A percentile compares a stretch with the other conserved stretches of the same genome.
phyloP scores from a whole-genome alignment of 2,113 vertebrate species.

The Coreoperca whiteheadi region DNA sequence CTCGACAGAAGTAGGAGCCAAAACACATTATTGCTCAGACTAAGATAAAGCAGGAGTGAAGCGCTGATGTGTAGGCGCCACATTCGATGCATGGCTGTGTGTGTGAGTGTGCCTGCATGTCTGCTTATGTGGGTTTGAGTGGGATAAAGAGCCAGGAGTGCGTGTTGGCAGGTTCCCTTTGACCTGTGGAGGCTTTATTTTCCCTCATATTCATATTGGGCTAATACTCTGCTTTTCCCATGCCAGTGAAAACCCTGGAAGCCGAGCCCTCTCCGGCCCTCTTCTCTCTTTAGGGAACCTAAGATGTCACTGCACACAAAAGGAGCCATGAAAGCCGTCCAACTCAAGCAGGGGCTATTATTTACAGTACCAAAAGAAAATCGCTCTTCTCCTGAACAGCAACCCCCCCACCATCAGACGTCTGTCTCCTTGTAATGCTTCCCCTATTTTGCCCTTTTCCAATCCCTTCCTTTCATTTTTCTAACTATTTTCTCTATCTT shows the following conservation, averaged over 20 bases:
- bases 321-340: constrained; percentile 80
- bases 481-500: constrained; percentile 21
- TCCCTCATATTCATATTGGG: constrained; percentile 74
- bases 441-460: constrained; percentile 60
- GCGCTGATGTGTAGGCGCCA: constrained; percentile 31
- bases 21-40: constrained; percentile 51
- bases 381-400: constrained; percentile 57
- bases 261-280: constrained; percentile 62
- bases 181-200: constrained; percentile 73
- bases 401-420: constrained; percentile 49
- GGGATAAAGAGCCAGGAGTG: constrained; percentile 65
- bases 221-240: constrained; percentile 78
- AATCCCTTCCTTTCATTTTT: constrained; percentile 58
- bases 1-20: constrained; percentile 48
- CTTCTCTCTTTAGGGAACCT: constrained; percentile 78
- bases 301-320: constrained; percentile 81
- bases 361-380: constrained; percentile 83
- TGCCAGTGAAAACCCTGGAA: constrained; percentile 76
- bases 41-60: constrained; percentile 48
- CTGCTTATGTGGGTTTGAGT: constrained; percentile 53
- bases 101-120: constrained; percentile 36
- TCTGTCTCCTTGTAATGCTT: constrained; percentile 70
- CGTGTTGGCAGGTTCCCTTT: constrained; percentile 73
- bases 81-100: background rate
- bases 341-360: constrained; percentile 83